Evolutionary conservation across 2,797 vertebrate species (phyloP).

Genomic region (Sebastes goodei): DNA sequence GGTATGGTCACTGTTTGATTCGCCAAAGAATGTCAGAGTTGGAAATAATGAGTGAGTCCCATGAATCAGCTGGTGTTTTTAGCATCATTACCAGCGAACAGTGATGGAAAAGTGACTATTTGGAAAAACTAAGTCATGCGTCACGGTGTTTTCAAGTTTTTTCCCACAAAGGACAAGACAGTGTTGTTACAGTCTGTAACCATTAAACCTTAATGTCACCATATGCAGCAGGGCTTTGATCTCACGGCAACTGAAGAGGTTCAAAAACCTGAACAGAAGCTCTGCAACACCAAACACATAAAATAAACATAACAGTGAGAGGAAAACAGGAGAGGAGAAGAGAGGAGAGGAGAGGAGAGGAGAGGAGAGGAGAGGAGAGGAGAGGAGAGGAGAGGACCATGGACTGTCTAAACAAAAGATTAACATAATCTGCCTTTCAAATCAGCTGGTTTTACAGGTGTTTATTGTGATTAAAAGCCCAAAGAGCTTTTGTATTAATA

Average conservation of each 20-base stretch:
- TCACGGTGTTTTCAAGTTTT: not conserved
- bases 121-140: not conserved
- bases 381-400: conserved; percentile 17
- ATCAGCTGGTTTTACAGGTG: conserved; percentile 66
- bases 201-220: conserved; percentile 13
- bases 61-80: conserved; percentile 30
- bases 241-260: not conserved
- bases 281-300: not conserved
- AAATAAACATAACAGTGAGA: not conserved
- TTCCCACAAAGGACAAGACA: not conserved
- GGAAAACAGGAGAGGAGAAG: conserved; percentile 9
- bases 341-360: conserved; percentile 22
- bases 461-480: conserved; percentile 65
- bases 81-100: conserved; percentile 1
- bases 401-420: conserved; percentile 60
- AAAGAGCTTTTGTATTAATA: conserved; percentile 55
- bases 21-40: conserved; percentile 35
- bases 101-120: conserved; percentile 3
- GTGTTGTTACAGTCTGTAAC: conserved; percentile 9
- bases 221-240: conserved; percentile 17
- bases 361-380: conserved; percentile 4
- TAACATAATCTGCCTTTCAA: conserved; percentile 72
- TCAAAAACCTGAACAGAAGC: not conserved
- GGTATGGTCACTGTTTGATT: conserved; percentile 35
- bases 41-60: conserved; percentile 35